Evolutionary conservation across 1,140 invertebrate genomes (phyloP).

Genomic region (Solenopsis fugax): DNA sequence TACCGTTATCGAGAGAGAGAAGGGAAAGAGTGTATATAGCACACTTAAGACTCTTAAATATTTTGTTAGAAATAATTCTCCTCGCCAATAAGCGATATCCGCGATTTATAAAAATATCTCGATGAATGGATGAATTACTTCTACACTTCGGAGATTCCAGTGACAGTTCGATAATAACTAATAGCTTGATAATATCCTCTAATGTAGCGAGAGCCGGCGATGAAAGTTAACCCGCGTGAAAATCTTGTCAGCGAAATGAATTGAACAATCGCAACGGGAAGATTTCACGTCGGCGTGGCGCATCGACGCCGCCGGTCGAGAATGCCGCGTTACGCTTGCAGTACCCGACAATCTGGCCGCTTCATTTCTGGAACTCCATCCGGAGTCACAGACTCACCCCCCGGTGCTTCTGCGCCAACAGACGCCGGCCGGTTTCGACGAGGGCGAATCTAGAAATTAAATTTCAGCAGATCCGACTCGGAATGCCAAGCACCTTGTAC

Average conservation of each 20-base stretch:
- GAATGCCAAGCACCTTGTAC: constrained; percentile 76
- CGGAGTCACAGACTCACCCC: constrained; percentile 7
- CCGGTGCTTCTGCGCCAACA: neutral
- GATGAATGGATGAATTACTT: neutral
- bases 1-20: neutral
- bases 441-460: constrained; percentile 77
- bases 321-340: constrained; percentile 26
- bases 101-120: neutral
- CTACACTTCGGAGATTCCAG: neutral
- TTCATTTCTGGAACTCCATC: constrained; percentile 44
- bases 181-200: neutral
- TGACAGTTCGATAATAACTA: neutral
- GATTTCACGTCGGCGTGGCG: neutral
- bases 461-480: constrained; percentile 69
- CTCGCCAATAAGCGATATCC: neutral
- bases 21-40: neutral
- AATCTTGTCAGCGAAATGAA: constrained; percentile 16
- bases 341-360: constrained; percentile 55
- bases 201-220: neutral
- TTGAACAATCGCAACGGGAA: neutral
- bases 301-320: neutral
- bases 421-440: constrained; percentile 27
- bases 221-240: neutral
- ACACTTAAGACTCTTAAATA: neutral
- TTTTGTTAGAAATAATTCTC: neutral